Percentiles rank a stretch among this genome's conserved stretches.
phyloP scores from a whole-genome alignment of 1,140 invertebrate species.

The Drosophila ogumai region DNA sequence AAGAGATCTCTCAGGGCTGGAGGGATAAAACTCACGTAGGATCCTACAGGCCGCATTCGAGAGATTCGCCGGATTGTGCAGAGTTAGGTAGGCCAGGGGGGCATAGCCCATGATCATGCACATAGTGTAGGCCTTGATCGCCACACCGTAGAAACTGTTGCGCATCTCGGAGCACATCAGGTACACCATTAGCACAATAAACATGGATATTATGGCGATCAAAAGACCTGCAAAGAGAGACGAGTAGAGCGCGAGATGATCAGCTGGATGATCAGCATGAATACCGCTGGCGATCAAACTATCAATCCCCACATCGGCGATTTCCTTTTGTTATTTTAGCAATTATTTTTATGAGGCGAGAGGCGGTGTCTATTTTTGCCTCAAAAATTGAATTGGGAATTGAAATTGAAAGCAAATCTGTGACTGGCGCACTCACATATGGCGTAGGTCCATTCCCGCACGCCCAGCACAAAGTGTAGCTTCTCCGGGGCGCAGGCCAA shows the following conservation, averaged over 20 bases:
- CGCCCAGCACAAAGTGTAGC: conserved; percentile 65
- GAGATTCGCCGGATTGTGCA: conserved; percentile 69
- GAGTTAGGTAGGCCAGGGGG: conserved; percentile 65
- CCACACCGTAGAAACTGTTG: conserved; percentile 79
- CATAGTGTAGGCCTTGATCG: conserved; percentile 70
- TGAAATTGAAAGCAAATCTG: conserved; percentile 27
- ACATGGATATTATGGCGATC: conserved; percentile 78
- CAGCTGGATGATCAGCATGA: conserved; percentile 1
- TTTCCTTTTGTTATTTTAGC: conserved; percentile 26
- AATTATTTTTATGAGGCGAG: conserved; percentile 62
- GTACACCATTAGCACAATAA: conserved; percentile 74
- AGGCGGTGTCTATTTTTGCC: conserved; percentile 39
- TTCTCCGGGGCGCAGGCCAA: conserved; percentile 68
- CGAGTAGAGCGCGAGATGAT: neutral
- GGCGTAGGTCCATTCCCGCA: conserved; percentile 78
- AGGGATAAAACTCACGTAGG: conserved; percentile 56
- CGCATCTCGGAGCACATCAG: conserved; percentile 75
- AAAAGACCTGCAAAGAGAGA: conserved; percentile 59
- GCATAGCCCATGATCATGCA: conserved; percentile 78
- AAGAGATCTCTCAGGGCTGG: neutral
- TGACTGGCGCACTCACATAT: conserved; percentile 63
- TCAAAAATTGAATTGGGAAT: neutral
- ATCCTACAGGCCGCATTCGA: conserved; percentile 61
- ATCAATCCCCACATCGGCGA: conserved; percentile 21
- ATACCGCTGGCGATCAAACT: conserved; percentile 10